Conservation (phyloP, 2,888 invertebrate genomes). For the Hipparchia semele region DNA sequence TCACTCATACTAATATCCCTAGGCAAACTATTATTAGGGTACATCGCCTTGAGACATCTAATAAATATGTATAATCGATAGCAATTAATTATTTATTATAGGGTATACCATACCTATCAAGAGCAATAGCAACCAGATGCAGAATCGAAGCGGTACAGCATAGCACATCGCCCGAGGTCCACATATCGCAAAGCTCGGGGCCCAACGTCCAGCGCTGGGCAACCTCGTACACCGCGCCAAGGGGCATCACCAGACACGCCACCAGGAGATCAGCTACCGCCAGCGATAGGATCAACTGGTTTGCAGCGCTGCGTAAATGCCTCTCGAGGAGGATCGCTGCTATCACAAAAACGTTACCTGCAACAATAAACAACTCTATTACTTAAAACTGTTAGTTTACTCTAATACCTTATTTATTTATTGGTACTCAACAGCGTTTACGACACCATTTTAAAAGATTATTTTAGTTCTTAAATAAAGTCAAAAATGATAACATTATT, state of each 20-base stretch:
- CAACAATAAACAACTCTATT: constrained; percentile 42
- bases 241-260: constrained; percentile 91
- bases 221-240: constrained; percentile 90
- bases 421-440: too few relatives aligned
- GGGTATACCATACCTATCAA: constrained; percentile 85
- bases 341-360: constrained; percentile 97
- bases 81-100: background rate
- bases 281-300: constrained; percentile 94
- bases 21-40: background rate
- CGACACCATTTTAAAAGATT: too few relatives aligned
- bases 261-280: constrained; percentile 96
- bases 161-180: constrained; percentile 96
- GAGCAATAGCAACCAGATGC: constrained; percentile 91
- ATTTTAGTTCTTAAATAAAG: too few relatives aligned
- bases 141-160: constrained; percentile 94
- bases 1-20: background rate
- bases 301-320: constrained; percentile 93
- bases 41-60: too few relatives aligned
- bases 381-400: too few relatives aligned
- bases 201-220: constrained; percentile 93
- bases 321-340: constrained; percentile 94
- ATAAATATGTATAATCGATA: too few relatives aligned
- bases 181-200: constrained; percentile 95
- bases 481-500: too few relatives aligned
- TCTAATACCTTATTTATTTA: too few relatives aligned